Evolutionary conservation across 1,140 invertebrate genomes (phyloP).

Genomic region (Latrodectus geometricus): DNA sequence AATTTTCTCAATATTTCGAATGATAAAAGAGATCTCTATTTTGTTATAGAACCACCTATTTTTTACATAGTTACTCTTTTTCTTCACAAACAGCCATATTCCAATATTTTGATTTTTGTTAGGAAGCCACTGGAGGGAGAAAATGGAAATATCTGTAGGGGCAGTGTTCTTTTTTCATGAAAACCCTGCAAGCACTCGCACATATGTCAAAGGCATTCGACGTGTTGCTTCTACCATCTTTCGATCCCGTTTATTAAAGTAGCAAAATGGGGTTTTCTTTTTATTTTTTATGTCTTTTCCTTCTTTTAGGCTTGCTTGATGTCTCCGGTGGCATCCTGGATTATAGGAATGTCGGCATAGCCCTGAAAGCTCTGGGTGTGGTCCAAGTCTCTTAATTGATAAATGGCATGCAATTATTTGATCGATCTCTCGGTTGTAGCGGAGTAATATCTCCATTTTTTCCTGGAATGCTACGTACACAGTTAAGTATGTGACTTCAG

Average conservation of each 20-base stretch:
- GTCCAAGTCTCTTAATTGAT: slow-evolving; percentile 49
- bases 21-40: too few relatives aligned
- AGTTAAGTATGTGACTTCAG: slow-evolving; percentile 42
- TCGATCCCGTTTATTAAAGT: slow-evolving; percentile 43
- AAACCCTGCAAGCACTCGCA: slow-evolving; percentile 24
- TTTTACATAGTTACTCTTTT: too few relatives aligned
- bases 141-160: slow-evolving; percentile 20
- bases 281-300: slow-evolving; percentile 1
- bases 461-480: slow-evolving; percentile 48
- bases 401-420: slow-evolving; percentile 58
- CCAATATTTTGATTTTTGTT: slow-evolving; percentile 6
- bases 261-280: slow-evolving; percentile 30
- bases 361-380: slow-evolving; percentile 54
- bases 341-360: slow-evolving; percentile 50
- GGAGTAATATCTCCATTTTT: slow-evolving; percentile 25
- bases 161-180: neutral
- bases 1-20: too few relatives aligned
- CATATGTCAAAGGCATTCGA: slow-evolving; percentile 14
- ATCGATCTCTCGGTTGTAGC: slow-evolving; percentile 28
- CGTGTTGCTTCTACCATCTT: slow-evolving; percentile 33
- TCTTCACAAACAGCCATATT: neutral
- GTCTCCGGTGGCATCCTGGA: slow-evolving; percentile 54
- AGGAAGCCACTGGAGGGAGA: slow-evolving; percentile 5
- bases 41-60: too few relatives aligned
- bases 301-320: neutral